phyloP scores from a whole-genome alignment of 1,140 invertebrate species.

The Magallana gigas region DNA sequence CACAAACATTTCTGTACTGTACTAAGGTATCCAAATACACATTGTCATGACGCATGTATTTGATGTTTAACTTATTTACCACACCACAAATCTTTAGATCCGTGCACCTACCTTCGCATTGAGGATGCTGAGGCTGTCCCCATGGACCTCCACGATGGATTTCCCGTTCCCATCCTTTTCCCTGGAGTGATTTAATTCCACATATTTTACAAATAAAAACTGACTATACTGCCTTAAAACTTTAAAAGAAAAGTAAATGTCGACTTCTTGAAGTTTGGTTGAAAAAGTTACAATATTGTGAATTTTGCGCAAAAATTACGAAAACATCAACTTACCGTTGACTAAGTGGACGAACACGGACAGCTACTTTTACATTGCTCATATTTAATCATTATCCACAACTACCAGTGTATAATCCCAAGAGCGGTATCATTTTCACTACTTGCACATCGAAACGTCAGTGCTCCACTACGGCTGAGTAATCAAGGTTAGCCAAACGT shows the following conservation, averaged over 20 bases:
- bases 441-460: constrained; percentile 1
- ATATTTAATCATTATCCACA: constrained; percentile 45
- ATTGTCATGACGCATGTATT: no score
- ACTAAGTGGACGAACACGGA: constrained; percentile 62
- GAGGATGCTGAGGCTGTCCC: constrained; percentile 65
- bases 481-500: constrained; percentile 7
- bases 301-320: background rate
- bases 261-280: no score
- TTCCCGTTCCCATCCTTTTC: constrained; percentile 59
- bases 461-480: constrained; percentile 2
- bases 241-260: no score
- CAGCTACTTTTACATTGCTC: constrained; percentile 65
- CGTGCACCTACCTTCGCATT: constrained; percentile 63
- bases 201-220: no score
- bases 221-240: no score
- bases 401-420: background rate
- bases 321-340: constrained; percentile 55
- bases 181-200: constrained; percentile 44
- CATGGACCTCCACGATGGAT: constrained; percentile 60
- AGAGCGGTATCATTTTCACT: constrained; percentile 40
- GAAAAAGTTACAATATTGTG: background rate
- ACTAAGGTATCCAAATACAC: no score
- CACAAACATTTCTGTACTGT: no score
- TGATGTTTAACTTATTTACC: background rate
- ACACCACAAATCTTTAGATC: background rate